Conservation (phyloP, 2,888 invertebrate species). For the Apamea sordens region DNA sequence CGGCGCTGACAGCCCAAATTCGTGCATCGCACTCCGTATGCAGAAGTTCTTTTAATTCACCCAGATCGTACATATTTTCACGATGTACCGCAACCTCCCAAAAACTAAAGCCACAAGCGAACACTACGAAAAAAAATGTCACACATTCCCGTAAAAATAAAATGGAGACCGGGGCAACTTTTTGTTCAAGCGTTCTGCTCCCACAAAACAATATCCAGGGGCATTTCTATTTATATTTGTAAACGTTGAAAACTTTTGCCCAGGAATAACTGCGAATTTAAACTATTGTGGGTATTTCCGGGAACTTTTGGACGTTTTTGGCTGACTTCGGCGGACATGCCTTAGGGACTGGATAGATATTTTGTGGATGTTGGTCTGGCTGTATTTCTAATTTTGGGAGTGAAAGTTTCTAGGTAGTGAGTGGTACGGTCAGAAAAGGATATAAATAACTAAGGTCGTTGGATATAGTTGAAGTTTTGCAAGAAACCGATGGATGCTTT, state of each 20-base stretch:
- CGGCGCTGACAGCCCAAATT: not conserved
- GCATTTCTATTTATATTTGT: constrained; percentile 60
- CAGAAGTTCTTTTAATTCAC: not conserved
- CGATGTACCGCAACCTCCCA: not conserved
- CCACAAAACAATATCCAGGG: constrained; percentile 49
- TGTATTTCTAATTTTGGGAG: not conserved
- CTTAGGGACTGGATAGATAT: constrained; percentile 13
- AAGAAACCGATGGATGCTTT: too few relatives aligned
- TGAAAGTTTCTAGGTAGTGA: not conserved
- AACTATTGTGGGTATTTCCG: constrained; percentile 43
- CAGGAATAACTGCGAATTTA: constrained; percentile 44
- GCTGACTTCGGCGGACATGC: not conserved
- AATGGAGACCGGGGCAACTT: constrained; percentile 40
- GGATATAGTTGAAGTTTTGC: too few relatives aligned
- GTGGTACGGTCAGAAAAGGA: too few relatives aligned
- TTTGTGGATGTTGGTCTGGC: not conserved
- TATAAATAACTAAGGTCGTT: too few relatives aligned
- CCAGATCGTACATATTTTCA: constrained; percentile 18
- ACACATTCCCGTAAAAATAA: constrained; percentile 48
- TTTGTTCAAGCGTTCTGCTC: constrained; percentile 31
- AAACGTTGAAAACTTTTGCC: constrained; percentile 47
- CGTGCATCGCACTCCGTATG: not conserved
- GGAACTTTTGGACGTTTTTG: constrained; percentile 46
- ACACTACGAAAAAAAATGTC: constrained; percentile 20
- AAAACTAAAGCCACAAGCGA: constrained; percentile 21